Evolutionary conservation across 2,888 invertebrate species (phyloP).

Genomic region (Chrysina gloriosa): DNA sequence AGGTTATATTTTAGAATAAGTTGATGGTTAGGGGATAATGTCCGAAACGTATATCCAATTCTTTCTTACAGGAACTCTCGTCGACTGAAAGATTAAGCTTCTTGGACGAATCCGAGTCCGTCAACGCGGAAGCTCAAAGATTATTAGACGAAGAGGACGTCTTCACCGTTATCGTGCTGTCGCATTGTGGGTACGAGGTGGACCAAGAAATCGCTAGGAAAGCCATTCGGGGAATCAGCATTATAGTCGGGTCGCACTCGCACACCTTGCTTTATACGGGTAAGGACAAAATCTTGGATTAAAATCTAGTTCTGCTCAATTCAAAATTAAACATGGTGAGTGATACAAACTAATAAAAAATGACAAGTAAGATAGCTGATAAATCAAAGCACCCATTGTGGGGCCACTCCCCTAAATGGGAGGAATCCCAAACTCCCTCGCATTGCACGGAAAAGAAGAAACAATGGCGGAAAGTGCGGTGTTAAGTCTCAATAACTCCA

Average conservation of each 20-base stretch:
- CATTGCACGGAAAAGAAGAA: too few relatives aligned
- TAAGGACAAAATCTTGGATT: too few relatives aligned
- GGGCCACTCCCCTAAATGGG: too few relatives aligned
- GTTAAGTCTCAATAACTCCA: too few relatives aligned
- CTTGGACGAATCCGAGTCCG: slow-evolving; percentile 75
- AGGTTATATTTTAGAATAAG: too few relatives aligned
- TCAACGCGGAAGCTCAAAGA: slow-evolving; percentile 75
- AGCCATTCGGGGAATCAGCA: slow-evolving; percentile 76
- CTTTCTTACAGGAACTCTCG: slow-evolving; percentile 71
- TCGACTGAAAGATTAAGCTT: slow-evolving; percentile 75
- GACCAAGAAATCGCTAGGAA: slow-evolving; percentile 75
- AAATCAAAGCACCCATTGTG: too few relatives aligned
- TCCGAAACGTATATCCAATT: not conserved
- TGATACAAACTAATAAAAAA: too few relatives aligned
- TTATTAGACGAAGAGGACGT: slow-evolving; percentile 72
- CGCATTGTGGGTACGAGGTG: slow-evolving; percentile 81
- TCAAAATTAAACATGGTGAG: too few relatives aligned
- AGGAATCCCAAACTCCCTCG: too few relatives aligned
- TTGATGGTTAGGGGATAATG: not conserved
- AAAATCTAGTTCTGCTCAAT: too few relatives aligned
- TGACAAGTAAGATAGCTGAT: too few relatives aligned
- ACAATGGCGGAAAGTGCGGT: too few relatives aligned
- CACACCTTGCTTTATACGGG: slow-evolving; percentile 82
- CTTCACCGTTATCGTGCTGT: slow-evolving; percentile 84
- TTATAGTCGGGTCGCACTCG: slow-evolving; percentile 89